Evolutionary conservation across 2,797 vertebrate species (phyloP), one percentile per base, ranked within the genome.

Genomic region (Acrossocheilus wenchowensis): DNA sequence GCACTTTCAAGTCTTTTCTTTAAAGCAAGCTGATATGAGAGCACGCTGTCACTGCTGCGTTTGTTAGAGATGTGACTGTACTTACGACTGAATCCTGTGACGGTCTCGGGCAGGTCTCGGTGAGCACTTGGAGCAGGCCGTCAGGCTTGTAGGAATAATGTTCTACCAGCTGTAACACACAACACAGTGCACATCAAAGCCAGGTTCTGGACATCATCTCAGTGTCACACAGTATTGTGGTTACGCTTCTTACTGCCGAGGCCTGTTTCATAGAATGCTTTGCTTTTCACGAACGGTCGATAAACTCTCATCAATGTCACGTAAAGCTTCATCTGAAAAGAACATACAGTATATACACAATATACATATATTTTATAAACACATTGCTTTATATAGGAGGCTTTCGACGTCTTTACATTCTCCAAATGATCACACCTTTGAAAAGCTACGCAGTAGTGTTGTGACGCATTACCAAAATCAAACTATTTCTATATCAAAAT

Each of bases 111-210:
- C 98, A 98, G 2, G 97, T 92, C 54, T 97, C 94, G 0, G 96
- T 98, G n/a, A 99, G 95, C 75, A 97, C 97, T 78, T 96, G 93
- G 84, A 98, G 92, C 23, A 99, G 94, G 48, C 98, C 98, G 19
- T 99, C 98, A 34, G 98, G 95, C 92, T 99, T 99, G 91, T 99
- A 99, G 0, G 97, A 98, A 92, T 99, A 99, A 91, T 99, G 98
- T 85, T 99, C 98, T 72, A 99, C 97, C 89, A 99, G 92, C 98
- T 99, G 89, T 90, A 89, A 45, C 21, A 45, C 21, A 54, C 45
- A 87, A 66, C 36, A 86, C 54, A 12, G 39, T 84, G 43, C 45
- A 74, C 34, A 72, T 85, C n/a, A 8, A 79, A 23, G 77, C 45
- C 41, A 62, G 34, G 73, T 62, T 39, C 54, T 81, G 26, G 60